Base-by-base conservation (phyloP, 1,140 invertebrate genomes). In the Aleiodes sp. region DNA sequence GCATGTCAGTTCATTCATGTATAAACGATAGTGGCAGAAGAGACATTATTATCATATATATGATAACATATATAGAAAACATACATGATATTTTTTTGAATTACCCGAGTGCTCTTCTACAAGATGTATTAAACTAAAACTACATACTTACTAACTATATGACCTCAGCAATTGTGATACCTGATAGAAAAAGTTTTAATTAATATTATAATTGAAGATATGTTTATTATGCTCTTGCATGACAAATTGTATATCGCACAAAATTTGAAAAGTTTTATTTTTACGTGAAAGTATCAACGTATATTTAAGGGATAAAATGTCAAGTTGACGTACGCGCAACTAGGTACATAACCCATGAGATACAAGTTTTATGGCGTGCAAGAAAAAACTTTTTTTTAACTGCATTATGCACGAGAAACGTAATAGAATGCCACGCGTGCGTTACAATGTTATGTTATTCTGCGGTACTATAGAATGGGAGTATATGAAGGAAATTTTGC, bases 371-470 rank as follows among this genome's bases (percentile, higher is more conserved):
- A 37, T 56, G 16, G 41, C 14, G 19, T 66, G 46, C 26, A 57
- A 24, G 16, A 14, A 46, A 46, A 26, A 52, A 33, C 10, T 52
- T 52, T 52, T 33, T 52, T 24, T 65, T 24, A 26, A 46, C 4
- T 63, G 24, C 39, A 37, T 65, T 65, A 33, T 65, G 28, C 41
- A 33, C 64, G 12, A 65, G 43, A 6, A 41, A 39, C 29, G 60
- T 63, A 37, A 43, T 43, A 24, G 43, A 46, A 37, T 46, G 24
- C 46, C 19, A 37, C 35, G 29, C 35, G 29, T 33, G 31, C 41
- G 46, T 52, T 52, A 52, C 46, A 52, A 52, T 52, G 46, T 52
- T 52, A 52, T 52, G 19, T 52, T 52, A 52, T 19, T 35, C 4
- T 35, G 31, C 4, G 4, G 31, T 35, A 10, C 31, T 35, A 35